Evolutionary conservation across 2,113 vertebrate species (phyloP).

Genomic region (Spea bombifrons): DNA sequence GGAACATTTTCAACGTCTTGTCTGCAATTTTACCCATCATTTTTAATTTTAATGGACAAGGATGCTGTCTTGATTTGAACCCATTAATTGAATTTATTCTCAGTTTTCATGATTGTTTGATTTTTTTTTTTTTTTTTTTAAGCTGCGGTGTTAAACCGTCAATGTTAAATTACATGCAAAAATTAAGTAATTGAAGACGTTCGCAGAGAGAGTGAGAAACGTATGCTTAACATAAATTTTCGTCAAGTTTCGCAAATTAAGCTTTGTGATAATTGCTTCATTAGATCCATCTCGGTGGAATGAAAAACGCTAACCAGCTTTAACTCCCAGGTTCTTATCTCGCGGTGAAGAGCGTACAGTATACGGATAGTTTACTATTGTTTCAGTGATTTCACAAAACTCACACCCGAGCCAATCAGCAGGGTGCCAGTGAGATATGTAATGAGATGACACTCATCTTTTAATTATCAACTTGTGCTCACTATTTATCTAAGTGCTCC

Average conservation of each 20-base stretch:
- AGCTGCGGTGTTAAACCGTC: slow-evolving; percentile 24
- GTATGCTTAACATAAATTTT: slow-evolving; percentile 26
- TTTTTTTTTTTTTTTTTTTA: background rate
- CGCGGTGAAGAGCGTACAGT: slow-evolving; percentile 5
- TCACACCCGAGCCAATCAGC: slow-evolving; percentile 30
- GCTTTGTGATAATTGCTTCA: slow-evolving; percentile 35
- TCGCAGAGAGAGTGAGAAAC: slow-evolving; percentile 25
- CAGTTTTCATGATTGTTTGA: background rate
- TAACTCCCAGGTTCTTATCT: slow-evolving; percentile 16
- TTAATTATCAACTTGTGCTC: slow-evolving; percentile 38
- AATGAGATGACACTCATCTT: slow-evolving; percentile 33
- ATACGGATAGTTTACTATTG: slow-evolving; percentile 13
- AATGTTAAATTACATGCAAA: slow-evolving; percentile 25
- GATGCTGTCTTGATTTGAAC: background rate
- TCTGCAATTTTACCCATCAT: background rate
- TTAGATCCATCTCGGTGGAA: slow-evolving; percentile 1
- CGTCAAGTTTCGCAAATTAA: slow-evolving; percentile 44
- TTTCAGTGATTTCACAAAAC: slow-evolving; percentile 28
- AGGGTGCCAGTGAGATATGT: slow-evolving; percentile 17
- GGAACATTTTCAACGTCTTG: background rate
- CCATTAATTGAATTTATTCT: slow-evolving; percentile 8
- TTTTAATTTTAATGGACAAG: background rate
- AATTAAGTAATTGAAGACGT: slow-evolving; percentile 33
- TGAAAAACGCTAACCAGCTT: slow-evolving; percentile 15
- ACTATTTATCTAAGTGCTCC: slow-evolving; percentile 22